Conservation (phyloP, 2,113 vertebrate species). For the Cnemophilus loriae region DNA sequence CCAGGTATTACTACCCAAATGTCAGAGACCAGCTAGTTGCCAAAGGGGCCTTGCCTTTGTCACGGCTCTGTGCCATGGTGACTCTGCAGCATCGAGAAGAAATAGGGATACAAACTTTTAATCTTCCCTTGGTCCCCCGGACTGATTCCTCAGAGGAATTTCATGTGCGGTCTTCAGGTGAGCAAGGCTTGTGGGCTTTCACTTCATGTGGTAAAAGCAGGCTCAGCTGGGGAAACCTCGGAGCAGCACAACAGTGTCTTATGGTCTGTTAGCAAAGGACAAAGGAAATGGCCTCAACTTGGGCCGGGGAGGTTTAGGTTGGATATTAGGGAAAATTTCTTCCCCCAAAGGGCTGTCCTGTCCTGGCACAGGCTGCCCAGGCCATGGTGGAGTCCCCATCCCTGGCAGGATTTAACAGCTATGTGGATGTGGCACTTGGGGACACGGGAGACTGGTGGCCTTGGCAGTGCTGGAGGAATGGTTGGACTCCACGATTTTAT, state of each 20-base stretch:
- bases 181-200: not conserved
- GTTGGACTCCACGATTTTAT: not conserved
- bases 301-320: not conserved
- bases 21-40: slow-evolving; percentile 94
- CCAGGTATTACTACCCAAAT: slow-evolving; percentile 96
- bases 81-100: slow-evolving; percentile 83
- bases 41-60: slow-evolving; percentile 84
- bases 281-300: not conserved
- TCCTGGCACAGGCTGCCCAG: not conserved
- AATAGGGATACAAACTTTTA: slow-evolving; percentile 81
- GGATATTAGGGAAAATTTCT: not conserved
- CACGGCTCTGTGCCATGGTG: slow-evolving; percentile 90
- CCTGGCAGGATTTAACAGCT: not conserved
- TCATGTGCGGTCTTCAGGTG: slow-evolving; percentile 79
- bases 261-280: not conserved
- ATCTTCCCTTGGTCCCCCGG: slow-evolving; percentile 80
- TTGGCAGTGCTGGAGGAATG: not conserved
- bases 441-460: not conserved
- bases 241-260: not conserved
- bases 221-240: not conserved
- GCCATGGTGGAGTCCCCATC: not conserved
- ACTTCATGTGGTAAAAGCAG: not conserved
- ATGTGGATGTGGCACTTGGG: not conserved
- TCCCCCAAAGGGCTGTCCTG: not conserved
- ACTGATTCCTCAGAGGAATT: slow-evolving; percentile 62